These are phyloP conservation scores for Ophiothrix spiculata DNA, from an alignment of 35 echinoderm and acorn worm species.

Conservation along the genomic window DNA sequence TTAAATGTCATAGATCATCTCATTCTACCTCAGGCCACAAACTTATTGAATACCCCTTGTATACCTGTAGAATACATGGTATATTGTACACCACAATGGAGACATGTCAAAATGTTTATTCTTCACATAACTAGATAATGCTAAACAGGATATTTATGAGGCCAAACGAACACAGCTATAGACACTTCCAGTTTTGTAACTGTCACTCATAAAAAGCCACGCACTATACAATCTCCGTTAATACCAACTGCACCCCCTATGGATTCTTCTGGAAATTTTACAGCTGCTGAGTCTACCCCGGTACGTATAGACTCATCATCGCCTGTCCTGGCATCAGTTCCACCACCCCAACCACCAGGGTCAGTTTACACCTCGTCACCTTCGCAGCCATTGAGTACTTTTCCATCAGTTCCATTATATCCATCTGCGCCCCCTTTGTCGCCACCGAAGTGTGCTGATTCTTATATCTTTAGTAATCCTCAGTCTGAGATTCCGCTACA, in stretches of 20 bases:
- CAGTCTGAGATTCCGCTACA: too few species aligned
- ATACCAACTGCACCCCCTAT: background rate
- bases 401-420: background rate
- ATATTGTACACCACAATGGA: too few species aligned
- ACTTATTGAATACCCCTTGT: too few species aligned
- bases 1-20: too few species aligned
- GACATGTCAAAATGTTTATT: too few species aligned
- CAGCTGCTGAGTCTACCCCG: background rate
- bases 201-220: background rate
- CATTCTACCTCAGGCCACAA: too few species aligned
- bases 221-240: background rate
- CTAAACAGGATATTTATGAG: background rate
- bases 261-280: background rate
- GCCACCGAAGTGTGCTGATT: too few species aligned
- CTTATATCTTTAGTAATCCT: too few species aligned
- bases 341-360: background rate
- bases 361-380: background rate
- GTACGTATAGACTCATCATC: background rate
- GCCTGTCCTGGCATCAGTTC: background rate
- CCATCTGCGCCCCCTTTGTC: background rate
- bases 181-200: background rate
- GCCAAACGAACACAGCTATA: background rate
- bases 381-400: background rate
- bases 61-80: too few species aligned
- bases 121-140: background rate